Evolutionary conservation across 1,140 invertebrate genomes (phyloP).

Genomic region (Rhopalosiphum padi): DNA sequence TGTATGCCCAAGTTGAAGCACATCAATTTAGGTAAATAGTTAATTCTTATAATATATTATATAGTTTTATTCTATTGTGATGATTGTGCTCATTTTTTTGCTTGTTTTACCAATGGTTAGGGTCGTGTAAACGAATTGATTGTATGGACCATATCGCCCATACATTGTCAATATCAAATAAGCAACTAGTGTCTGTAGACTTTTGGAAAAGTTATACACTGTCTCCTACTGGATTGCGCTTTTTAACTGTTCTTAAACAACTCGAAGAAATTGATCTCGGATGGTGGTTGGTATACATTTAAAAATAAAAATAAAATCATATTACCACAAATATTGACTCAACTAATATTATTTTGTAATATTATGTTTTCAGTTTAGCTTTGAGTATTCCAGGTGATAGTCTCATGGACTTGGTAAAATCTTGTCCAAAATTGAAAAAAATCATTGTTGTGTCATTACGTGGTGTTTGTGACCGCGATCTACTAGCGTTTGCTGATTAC

Average conservation of each 20-base stretch:
- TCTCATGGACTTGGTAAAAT: constrained; percentile 65
- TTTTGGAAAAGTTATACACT: constrained; percentile 84
- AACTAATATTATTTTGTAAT: background rate
- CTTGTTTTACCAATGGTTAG: constrained; percentile 60
- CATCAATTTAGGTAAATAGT: constrained; percentile 73
- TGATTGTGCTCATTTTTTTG: background rate
- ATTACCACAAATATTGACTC: background rate
- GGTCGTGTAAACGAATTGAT: constrained; percentile 66
- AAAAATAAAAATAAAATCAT: constrained; percentile 16
- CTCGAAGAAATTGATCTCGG: constrained; percentile 87
- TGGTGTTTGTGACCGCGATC: constrained; percentile 78
- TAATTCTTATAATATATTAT: background rate
- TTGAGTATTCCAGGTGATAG: constrained; percentile 67
- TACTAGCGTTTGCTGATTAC: constrained; percentile 73
- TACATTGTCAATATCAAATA: constrained; percentile 72
- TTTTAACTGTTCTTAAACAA: constrained; percentile 72
- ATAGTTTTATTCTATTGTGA: background rate
- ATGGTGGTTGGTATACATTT: constrained; percentile 77
- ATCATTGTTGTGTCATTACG: constrained; percentile 79
- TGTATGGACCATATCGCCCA: constrained; percentile 76
- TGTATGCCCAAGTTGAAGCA: constrained; percentile 74
- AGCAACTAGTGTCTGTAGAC: constrained; percentile 76
- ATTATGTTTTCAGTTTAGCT: constrained; percentile 63
- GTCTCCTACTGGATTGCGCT: constrained; percentile 73
- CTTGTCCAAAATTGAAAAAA: constrained; percentile 75